Evolutionary conservation across 2,797 vertebrate genomes (phyloP).

Genomic region (Poecilia picta): DNA sequence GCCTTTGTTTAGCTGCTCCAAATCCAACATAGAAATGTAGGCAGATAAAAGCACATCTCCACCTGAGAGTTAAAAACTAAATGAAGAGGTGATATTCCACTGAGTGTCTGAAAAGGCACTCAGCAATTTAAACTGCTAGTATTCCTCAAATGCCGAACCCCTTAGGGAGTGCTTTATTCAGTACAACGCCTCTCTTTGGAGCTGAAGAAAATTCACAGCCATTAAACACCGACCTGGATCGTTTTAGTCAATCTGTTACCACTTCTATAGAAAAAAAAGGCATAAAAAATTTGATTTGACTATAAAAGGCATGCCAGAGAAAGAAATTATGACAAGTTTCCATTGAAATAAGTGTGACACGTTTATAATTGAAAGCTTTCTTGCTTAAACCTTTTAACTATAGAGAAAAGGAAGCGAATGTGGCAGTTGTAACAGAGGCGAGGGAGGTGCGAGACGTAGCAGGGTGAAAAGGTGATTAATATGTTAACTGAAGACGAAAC

Average conservation of each 20-base stretch:
- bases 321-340: constrained; percentile 42
- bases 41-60: background rate
- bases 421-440: constrained; percentile 15
- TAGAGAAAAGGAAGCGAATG: constrained; percentile 12
- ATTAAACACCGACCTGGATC: constrained; percentile 49
- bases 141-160: constrained; percentile 39
- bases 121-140: constrained; percentile 40
- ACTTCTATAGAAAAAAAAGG: constrained; percentile 44
- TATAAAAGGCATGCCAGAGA: constrained; percentile 54
- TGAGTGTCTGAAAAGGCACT: constrained; percentile 40
- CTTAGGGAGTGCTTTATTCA: constrained; percentile 56
- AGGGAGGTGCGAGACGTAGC: constrained; percentile 38
- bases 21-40: background rate
- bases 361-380: constrained; percentile 46
- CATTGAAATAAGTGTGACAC: constrained; percentile 28
- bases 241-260: constrained; percentile 37
- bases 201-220: constrained; percentile 43
- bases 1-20: background rate
- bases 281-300: constrained; percentile 43
- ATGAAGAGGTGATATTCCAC: constrained; percentile 24
- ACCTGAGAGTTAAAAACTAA: constrained; percentile 29
- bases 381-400: constrained; percentile 10
- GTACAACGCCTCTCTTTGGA: constrained; percentile 29
- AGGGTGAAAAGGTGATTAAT: constrained; percentile 55
- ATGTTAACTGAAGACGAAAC: constrained; percentile 59